phyloP scores from a whole-genome alignment of 1,140 invertebrate genomes.

The Aphis craccivora region DNA sequence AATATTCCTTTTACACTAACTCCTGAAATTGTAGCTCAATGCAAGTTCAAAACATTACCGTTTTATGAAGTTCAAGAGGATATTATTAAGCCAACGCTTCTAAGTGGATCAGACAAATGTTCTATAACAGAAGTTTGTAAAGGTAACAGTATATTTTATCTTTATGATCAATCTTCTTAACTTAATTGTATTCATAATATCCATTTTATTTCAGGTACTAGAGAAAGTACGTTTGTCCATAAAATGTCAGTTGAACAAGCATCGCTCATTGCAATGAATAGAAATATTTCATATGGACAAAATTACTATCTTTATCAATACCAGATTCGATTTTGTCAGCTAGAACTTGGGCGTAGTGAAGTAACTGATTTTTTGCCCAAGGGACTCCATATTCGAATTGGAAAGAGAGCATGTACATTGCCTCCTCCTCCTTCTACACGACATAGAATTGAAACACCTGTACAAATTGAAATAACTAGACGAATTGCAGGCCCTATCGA shows the following conservation, averaged over 20 bases:
- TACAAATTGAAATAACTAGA: slow-evolving; percentile 88
- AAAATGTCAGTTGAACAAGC: not conserved
- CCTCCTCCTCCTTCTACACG: slow-evolving; percentile 77
- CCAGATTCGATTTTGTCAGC: not conserved
- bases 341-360: not conserved
- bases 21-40: slow-evolving; percentile 73
- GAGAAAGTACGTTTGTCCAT: not conserved
- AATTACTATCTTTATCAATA: not conserved
- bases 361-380: slow-evolving; percentile 43
- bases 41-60: slow-evolving; percentile 77
- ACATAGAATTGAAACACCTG: slow-evolving; percentile 89
- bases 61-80: slow-evolving; percentile 91
- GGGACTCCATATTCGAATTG: slow-evolving; percentile 3
- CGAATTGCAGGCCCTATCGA: slow-evolving; percentile 94
- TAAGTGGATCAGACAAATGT: slow-evolving; percentile 63
- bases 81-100: slow-evolving; percentile 73
- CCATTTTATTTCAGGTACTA: not conserved
- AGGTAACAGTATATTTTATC: not conserved
- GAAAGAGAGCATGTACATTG: not conserved
- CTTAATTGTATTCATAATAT: not conserved
- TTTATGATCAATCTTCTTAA: not conserved
- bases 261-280: slow-evolving; percentile 2
- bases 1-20: not conserved
- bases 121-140: not conserved
- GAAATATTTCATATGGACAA: slow-evolving; percentile 24